These are phyloP conservation scores for Picus viridis DNA, from an alignment of 2,797 vertebrate genomes.

Conservation along the genomic window DNA sequence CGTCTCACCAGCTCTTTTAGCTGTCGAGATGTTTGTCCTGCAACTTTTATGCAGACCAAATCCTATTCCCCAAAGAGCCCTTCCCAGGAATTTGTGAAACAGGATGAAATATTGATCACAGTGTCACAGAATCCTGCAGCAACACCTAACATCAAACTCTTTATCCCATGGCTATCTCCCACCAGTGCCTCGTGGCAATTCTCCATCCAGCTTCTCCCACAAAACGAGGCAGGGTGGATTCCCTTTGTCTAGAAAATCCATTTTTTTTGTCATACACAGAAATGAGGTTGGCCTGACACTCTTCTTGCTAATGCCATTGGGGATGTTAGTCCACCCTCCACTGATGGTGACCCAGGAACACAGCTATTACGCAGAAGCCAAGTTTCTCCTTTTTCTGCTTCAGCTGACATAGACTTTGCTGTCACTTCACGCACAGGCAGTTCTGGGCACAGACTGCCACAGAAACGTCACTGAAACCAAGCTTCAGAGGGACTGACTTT, in stretches of 20 bases:
- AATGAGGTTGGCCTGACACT: constrained; percentile 38
- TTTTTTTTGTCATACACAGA: constrained; percentile 9
- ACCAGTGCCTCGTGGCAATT: neutral
- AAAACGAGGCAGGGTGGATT: neutral
- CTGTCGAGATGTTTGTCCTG: neutral
- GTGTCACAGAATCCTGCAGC: neutral
- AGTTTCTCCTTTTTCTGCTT: constrained; percentile 21
- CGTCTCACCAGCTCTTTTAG: neutral
- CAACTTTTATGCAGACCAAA: neutral
- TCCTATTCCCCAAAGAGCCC: neutral
- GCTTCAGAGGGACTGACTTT: neutral
- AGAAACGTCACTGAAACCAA: neutral
- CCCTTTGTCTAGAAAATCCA: neutral
- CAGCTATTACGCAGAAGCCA: neutral
- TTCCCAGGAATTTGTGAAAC: neutral
- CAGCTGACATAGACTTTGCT: constrained; percentile 11
- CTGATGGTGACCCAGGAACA: neutral
- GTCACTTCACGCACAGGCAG: constrained; percentile 30
- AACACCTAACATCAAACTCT: neutral
- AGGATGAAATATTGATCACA: neutral
- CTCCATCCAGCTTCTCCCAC: neutral
- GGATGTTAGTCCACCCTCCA: constrained; percentile 34
- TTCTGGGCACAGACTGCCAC: constrained; percentile 35
- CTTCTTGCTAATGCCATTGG: constrained; percentile 35
- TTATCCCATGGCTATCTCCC: neutral